A percentile compares a stretch with the other conserved stretches of the same genome.
phyloP scores from a whole-genome alignment of 64 coral and sea anemone genomes.

The Montipora sp. region DNA sequence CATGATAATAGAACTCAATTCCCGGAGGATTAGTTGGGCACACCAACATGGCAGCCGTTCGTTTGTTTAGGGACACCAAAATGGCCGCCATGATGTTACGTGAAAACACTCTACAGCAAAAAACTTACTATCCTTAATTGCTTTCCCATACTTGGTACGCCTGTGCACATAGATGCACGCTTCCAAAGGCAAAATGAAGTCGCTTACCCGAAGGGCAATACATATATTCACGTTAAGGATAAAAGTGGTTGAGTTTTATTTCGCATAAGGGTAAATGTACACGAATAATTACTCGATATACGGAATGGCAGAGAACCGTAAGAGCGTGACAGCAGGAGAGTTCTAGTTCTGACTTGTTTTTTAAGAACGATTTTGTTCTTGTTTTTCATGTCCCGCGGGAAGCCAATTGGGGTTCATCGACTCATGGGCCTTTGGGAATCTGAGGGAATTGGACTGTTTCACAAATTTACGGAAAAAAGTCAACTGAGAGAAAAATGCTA shows the following conservation, averaged over 20 bases:
- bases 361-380: slow-evolving; percentile 3
- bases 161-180: slow-evolving; percentile 66
- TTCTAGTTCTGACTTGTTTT: slow-evolving; percentile 47
- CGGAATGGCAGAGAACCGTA: slow-evolving; percentile 40
- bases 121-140: slow-evolving; percentile 23
- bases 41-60: too few species aligned
- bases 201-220: slow-evolving; percentile 63
- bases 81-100: too few species aligned
- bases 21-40: too few species aligned
- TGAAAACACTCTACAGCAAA: background rate
- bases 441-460: slow-evolving; percentile 52
- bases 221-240: slow-evolving; percentile 7
- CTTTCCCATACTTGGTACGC: slow-evolving; percentile 64
- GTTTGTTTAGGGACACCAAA: too few species aligned
- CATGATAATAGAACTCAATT: too few species aligned
- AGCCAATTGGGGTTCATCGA: background rate
- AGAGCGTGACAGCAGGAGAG: slow-evolving; percentile 35
- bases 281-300: slow-evolving; percentile 23
- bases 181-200: slow-evolving; percentile 62
- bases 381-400: background rate
- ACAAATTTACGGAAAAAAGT: slow-evolving; percentile 26
- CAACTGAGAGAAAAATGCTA: slow-evolving; percentile 26
- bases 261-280: slow-evolving; percentile 48
- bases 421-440: background rate
- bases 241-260: background rate